phyloP scores from a whole-genome alignment of 1,140 invertebrate species.

The Nephotettix cincticeps region DNA sequence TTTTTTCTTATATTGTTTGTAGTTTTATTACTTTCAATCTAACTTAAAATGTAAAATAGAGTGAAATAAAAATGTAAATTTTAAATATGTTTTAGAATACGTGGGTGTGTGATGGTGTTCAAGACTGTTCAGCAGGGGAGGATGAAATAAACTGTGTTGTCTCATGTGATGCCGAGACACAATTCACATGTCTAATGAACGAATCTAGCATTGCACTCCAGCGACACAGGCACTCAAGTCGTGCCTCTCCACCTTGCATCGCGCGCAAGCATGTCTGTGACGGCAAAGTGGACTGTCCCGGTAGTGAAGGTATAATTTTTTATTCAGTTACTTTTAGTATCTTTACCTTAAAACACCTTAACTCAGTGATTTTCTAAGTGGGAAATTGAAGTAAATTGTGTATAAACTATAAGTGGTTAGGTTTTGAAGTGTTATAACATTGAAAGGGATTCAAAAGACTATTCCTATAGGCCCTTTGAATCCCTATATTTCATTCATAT shows the following conservation, averaged over 20 bases:
- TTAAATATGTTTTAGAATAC: conserved; percentile 53
- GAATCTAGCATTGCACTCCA: conserved; percentile 11
- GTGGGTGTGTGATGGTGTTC: conserved; percentile 84
- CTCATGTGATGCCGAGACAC: conserved; percentile 64
- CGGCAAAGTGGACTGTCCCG: conserved; percentile 69
- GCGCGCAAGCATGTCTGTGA: conserved; percentile 74
- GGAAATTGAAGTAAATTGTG: too few species aligned
- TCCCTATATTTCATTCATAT: too few species aligned
- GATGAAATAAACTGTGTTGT: conserved; percentile 75
- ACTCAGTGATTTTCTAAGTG: too few species aligned
- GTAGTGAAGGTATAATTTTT: conserved; percentile 61
- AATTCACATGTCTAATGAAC: conserved; percentile 60
- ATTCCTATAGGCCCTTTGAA: too few species aligned
- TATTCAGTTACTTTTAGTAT: neutral
- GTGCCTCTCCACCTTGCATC: conserved; percentile 54
- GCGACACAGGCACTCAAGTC: neutral
- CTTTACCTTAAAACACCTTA: too few species aligned
- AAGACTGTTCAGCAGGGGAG: conserved; percentile 80
- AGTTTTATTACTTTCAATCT: too few species aligned
- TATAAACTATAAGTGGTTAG: too few species aligned
- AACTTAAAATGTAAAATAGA: neutral
- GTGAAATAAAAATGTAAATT: neutral
- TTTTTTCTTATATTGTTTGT: too few species aligned
- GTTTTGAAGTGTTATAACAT: too few species aligned
- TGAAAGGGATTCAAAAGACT: too few species aligned